Conservation (phyloP, 2,113 vertebrate species). For the Crocuta crocuta region DNA sequence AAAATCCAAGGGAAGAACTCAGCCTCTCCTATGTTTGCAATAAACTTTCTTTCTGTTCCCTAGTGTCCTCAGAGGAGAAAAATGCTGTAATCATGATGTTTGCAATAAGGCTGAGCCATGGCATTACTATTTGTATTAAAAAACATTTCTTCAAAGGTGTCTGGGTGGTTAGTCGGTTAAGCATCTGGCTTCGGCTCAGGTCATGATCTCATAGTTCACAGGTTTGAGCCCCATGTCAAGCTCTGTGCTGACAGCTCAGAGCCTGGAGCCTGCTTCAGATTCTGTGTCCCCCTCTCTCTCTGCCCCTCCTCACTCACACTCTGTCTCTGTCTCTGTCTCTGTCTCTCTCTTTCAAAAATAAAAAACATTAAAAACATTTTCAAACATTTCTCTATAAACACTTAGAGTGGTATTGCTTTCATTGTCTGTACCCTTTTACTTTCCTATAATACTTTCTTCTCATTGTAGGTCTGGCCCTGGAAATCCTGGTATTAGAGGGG, state of each 20-base stretch:
- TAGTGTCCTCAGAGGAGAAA: not conserved
- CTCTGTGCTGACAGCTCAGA: no score
- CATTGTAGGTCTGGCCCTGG: not conserved
- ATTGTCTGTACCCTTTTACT: not conserved
- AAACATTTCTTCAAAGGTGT: not conserved
- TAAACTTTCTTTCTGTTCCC: not conserved
- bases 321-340: no score
- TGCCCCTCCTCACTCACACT: no score
- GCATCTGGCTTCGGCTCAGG: no score
- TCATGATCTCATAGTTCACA: no score
- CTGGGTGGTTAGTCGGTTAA: no score
- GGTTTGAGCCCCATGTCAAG: no score
- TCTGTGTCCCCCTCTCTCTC: no score
- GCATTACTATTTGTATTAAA: not conserved
- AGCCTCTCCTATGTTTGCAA: not conserved
- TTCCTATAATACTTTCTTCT: not conserved
- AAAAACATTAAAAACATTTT: no score
- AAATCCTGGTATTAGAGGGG: not conserved
- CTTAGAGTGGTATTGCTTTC: not conserved
- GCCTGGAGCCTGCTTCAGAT: no score
- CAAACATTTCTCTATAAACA: not conserved
- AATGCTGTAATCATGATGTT: not conserved
- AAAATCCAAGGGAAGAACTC: not conserved
- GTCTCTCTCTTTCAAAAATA: no score
- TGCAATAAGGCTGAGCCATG: not conserved